Evolutionary conservation across 2,888 invertebrate species (phyloP), one percentile per base, ranked within the genome.

Genomic region (Labia minor): DNA sequence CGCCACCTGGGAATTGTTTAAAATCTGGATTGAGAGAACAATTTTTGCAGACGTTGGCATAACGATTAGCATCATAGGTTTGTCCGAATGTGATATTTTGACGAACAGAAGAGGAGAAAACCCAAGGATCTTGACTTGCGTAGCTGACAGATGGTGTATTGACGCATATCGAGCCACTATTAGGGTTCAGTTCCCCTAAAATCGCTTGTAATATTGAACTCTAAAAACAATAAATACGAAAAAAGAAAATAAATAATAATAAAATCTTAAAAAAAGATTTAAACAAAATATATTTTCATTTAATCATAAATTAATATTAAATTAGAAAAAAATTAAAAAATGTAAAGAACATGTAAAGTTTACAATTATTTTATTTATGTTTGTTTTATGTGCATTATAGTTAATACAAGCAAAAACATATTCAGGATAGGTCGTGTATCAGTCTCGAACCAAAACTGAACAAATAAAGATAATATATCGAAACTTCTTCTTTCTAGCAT

Each of bases 41-140:
- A 0, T 81, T 86, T 70, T 79, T 82, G 61, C 89, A 80, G 1
- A 87, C 85, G 37, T 71, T 67, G 19, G 71, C 68, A 67, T 76
- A 76, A 73, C 84, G 81, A 66, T 80, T 80, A 65, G 82, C 79
- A 69, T 86, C 82, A 74, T 80, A 88, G 0, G 82, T 78, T 70
- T 83, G 78, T 0, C 93, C 93, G 76, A 95, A 94, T n/a, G 89
- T 76, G 72, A 95, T 91, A 77, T 95, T 95, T 74, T 92, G 90
- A 65, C 89, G 80, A 1, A 95, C 82, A 1, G 89, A 86, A 16
- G 85, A 84, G 0, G 86, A 86, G 75, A 89, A 89, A 0, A 89
- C 83, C 94, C 94, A 95, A 6, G 94, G 85, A 75, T 93, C 90
- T 77, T 93, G 92, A 71, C 88, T 83, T 0, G 90, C 89, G 76